Base-by-base conservation (phyloP, 1,140 invertebrate genomes). In the Frieseomelitta varia region DNA sequence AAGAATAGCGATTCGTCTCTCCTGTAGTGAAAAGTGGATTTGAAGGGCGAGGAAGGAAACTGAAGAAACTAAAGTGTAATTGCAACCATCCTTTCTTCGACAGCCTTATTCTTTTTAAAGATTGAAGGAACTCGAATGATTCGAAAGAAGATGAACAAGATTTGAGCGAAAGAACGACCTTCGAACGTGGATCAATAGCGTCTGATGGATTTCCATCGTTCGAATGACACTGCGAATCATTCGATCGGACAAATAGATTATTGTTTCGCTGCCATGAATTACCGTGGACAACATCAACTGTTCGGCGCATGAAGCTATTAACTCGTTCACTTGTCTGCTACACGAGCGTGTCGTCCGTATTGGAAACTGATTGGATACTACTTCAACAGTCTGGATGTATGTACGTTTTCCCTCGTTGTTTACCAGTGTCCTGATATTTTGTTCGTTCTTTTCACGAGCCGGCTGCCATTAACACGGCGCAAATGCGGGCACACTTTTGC, bases 321-420 rank as follows among this genome's bases (percentile, higher is more conserved):
- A 67, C 76, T 84, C 68, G 68, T 79, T 79, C 81, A 53, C 55
- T 72, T 79, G 55, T 21, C 39, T 47, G 53, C n/a, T 39, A 34
- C 39, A 34, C 55, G 73, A 81, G 55, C 51, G 24, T n/a, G 19
- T 67, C 55, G 34, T 1, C 21, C 51, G 47, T 73, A 84, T 84
- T 71, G 63, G 63, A 76, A 82, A 77, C 65, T 58, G 81, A 83
- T 69, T 83, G 55, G 65, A 83, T 61, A 51, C 55, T 61, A 51
- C 55, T 69, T 63, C 58, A 69, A 63, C 79, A 73, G 12, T 27
- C 21, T 51, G 12, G 30, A 21, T 34, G 21, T 12, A 65, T 61
- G 51, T 63, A 51, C 34, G 24, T 51, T n/a, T 34, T 19, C 21
- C 27, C 17, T 30, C 55, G 17, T 15, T 75, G 24, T 71, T 71